Evolutionary conservation across 2,113 vertebrate genomes (phyloP), one percentile per base, ranked within the genome.

Genomic region (Burhinus bistriatus): DNA sequence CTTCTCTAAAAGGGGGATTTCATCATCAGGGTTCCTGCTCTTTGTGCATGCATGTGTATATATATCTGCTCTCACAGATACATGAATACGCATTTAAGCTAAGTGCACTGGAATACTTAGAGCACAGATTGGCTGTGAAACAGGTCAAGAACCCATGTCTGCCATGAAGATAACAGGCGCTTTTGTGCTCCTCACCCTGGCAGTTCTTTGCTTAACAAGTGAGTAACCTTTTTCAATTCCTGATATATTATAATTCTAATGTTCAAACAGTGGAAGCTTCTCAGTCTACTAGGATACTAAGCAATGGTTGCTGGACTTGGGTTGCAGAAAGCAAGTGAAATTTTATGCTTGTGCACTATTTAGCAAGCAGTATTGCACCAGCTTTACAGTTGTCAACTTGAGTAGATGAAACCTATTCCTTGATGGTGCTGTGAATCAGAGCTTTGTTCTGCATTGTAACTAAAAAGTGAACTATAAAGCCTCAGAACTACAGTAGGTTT

Each of bases 181-280:
- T 55, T 9, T 80, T 27, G 54, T 87, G 84, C 84, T 97, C 5
- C 91, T 97, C n/a, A 25, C 27, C 6, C 70, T 93, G 84, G 91
- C 78, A 25, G 44, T 68, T 20, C 87, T 97, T 47, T 95, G 94
- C 93, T 8, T 95, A 76, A 66, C 96, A 42, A 6, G 97, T 97
- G 68, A 96, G 97, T 95, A 70, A 57, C 17, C 6, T 45, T 57
- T 59, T 34, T 55, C 22, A 78, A 9, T 79, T 69, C 52, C 27
- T 29, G 9, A 22, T 47, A 19, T 25, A 36, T 51, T 49, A 19
- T 5, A 83, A 34, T 30, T 73, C 16, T 42, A 20, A 49, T 36
- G 26, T 55, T 73, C 42, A 25, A 75, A 29, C 23, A 2, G 12
- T 47, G 62, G 12, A 27, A 38, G 30, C 13, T 54, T 26, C 47